Evolutionary conservation across 2,797 vertebrate genomes (phyloP), one percentile per base, ranked within the genome.

Genomic region (Sebastes diaconus): DNA sequence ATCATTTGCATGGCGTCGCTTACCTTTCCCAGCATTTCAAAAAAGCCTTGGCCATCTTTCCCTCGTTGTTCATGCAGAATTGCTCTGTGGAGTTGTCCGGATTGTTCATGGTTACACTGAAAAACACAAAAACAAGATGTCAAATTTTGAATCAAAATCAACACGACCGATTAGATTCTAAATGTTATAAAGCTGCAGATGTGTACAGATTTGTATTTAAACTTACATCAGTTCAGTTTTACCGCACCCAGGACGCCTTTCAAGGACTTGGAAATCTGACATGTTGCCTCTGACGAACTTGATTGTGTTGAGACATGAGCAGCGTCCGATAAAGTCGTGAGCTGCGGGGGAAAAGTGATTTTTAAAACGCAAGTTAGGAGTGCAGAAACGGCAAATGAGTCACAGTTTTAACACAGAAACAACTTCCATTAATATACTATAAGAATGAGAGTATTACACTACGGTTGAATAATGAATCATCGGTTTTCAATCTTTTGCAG

Each of bases 11-110:
- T 54, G 10, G 1, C 54, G n/a, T n/a, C 14, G 14, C 64, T 83
- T 86, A 96, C 96, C 69, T 94, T 25, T 90, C 81, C 96, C 96
- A 96, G 87, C 96, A 96, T 2, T 1, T 54, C 18, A 92, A 16
- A 22, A 95, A 87, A 8, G 59, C 64, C 13, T 34, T 75, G 14
- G 84, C 94, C 73, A 92, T 73, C n/a, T 3, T 75, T 2, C 72
- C 75, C 0, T 42, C 60, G 2, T 89, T 75, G 67, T 84, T 75
- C 6, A 97, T 36, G 30, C 96, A 97, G 12, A 67, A 2, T n/a
- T 52, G 3, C 0, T 75, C 2, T 0, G 68, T 87, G 13, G 80
- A 30, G 58, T 83, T 89, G 27, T 89, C 55, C 0, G 50, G 2
- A 0, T 1, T 55, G 42, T 24, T 72, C 57, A 88, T 8, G 18